Evolutionary conservation across 2,888 invertebrate species (phyloP).

Genomic region (Scaptomyza cyrtandrae): DNA sequence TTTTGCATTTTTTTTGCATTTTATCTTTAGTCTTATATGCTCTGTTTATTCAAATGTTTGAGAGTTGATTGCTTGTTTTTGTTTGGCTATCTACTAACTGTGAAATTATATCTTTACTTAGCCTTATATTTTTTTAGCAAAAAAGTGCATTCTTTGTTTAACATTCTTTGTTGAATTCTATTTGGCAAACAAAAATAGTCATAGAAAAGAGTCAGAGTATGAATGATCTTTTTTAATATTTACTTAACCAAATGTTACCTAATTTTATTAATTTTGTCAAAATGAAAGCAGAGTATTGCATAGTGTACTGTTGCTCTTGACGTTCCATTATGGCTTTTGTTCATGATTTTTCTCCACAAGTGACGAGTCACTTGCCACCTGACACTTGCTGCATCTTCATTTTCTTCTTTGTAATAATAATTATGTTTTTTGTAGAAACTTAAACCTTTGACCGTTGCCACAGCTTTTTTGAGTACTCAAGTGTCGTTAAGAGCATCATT

Average conservation of each 20-base stretch:
- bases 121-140: no score
- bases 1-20: neutral
- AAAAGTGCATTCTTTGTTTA: no score
- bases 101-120: no score
- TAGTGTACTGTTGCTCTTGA: neutral
- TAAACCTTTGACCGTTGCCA: slow-evolving; percentile 14
- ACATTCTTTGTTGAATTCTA: no score
- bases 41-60: neutral
- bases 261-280: neutral
- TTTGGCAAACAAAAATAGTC: no score
- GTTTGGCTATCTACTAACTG: no score
- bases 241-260: no score
- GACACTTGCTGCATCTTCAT: neutral
- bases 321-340: neutral
- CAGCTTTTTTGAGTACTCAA: slow-evolving; percentile 13
- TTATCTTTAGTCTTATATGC: neutral
- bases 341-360: slow-evolving; percentile 11
- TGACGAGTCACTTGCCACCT: slow-evolving; percentile 28
- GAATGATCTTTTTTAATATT: no score
- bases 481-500: slow-evolving; percentile 21
- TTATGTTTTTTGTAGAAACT: slow-evolving; percentile 4
- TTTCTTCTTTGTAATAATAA: neutral
- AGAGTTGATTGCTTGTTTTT: neutral
- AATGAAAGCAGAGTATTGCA: neutral
- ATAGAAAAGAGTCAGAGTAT: no score